Base-by-base conservation (phyloP, 2,113 vertebrate genomes). In the Halichoerus grypus region DNA sequence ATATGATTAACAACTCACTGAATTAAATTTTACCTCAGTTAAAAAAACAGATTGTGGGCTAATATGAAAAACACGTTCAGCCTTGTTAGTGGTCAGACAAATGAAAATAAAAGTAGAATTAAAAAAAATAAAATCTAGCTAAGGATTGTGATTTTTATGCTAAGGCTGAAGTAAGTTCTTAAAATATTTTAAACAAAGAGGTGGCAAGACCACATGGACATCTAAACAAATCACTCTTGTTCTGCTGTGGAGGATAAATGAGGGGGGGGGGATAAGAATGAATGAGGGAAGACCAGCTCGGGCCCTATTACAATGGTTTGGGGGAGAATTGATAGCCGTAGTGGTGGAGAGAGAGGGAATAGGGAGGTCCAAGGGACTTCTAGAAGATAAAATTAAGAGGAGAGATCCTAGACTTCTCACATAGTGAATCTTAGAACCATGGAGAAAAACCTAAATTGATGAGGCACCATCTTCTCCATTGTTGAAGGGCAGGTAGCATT, bases 401-500 rank as follows among this genome's bases (percentile, higher is more conserved):
- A 55, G 87, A 31, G 9, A 86, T 74, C 11, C 39, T 83, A 51
- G 31, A 95, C 12, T 79, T 95, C 65, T 96, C 22, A 26, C 15
- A 2, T 19, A 88, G 65, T 88, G 69, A 92, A 65, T 13, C 79
- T 95, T 46, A 15, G 42, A 86, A 72, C n/a, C 6, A 7, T 39
- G 72, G n/a, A 72, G 24, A 36, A 72, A 87, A 82, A 8, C 42
- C 59, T 16, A 57, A 67, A 21, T n/a, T 91, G 83, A 57, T 36
- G 59, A 90, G 42, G 22, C 12, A 49, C 31, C 36, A 11, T 81
- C 28, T 92, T 84, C 80, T 24, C 83, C 24, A 10, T 39, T 59
- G 51, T 36, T 26, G 69, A 80, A 53, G 76, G 39, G 15, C 53
- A 97, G 87, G 83, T 96, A 87, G 51, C 95, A 63, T 97, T 97